Evolutionary conservation across 2,888 invertebrate genomes (phyloP).

Genomic region (Napeogenes sylphis): DNA sequence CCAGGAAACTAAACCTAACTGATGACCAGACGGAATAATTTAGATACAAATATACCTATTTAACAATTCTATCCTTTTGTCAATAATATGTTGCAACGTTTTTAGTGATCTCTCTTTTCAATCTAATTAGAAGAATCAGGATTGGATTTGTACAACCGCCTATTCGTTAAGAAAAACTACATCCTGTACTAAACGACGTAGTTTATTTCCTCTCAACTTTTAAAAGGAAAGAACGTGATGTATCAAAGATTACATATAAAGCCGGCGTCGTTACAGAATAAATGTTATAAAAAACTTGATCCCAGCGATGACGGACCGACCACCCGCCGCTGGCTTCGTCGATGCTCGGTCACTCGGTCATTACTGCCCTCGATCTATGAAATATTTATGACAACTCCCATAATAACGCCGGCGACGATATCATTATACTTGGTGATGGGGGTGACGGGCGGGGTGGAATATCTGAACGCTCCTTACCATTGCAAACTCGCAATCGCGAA

Average conservation of each 20-base stretch:
- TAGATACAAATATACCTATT: no score
- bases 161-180: neutral
- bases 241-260: constrained; percentile 1
- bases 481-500: constrained; percentile 70
- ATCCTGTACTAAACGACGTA: neutral
- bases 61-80: no score
- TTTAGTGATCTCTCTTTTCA: no score
- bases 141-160: neutral
- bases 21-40: no score
- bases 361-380: constrained; percentile 75
- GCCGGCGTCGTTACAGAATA: neutral
- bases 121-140: no score
- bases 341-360: constrained; percentile 72
- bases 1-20: no score
- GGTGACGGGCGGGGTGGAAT: constrained; percentile 76
- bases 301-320: constrained; percentile 30
- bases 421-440: constrained; percentile 80
- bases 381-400: constrained; percentile 77
- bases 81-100: no score
- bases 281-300: neutral
- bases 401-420: constrained; percentile 75
- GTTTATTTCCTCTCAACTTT: neutral
- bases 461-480: constrained; percentile 76
- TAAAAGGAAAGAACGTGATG: constrained; percentile 1
- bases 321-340: constrained; percentile 35